Percentiles rank a stretch among this genome's conserved stretches.
Conservation (phyloP, 2,113 vertebrate species). For the Callipepla squamata region DNA sequence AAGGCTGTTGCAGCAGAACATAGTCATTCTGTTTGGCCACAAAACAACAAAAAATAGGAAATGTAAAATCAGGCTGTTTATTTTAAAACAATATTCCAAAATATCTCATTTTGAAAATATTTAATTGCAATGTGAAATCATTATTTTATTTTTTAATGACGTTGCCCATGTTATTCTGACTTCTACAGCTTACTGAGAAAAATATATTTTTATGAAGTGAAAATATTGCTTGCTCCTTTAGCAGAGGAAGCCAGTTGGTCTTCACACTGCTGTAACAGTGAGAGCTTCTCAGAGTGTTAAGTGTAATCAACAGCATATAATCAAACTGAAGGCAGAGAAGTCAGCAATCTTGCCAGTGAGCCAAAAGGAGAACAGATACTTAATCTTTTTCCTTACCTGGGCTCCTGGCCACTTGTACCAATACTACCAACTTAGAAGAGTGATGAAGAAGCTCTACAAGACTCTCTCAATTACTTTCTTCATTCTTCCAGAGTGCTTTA, state of each 20-base stretch:
- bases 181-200: neutral
- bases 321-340: neutral
- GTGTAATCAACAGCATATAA: neutral
- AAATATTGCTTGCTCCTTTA: neutral
- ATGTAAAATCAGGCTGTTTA: neutral
- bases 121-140: neutral
- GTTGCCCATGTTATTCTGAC: neutral
- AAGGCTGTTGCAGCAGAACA: neutral
- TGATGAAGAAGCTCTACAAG: neutral
- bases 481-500: neutral
- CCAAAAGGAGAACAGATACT: neutral
- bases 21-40: neutral
- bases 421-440: neutral
- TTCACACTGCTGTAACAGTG: neutral
- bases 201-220: neutral
- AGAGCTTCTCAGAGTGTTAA: neutral
- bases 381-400: neutral
- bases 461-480: neutral
- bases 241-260: neutral
- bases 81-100: neutral
- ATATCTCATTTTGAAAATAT: neutral
- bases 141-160: neutral
- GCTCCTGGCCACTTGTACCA: neutral
- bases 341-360: neutral
- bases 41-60: accelerated